Evolutionary conservation across 2,888 invertebrate genomes (phyloP), one percentile per base, ranked within the genome.

Genomic region (Clitarchus hookeri): DNA sequence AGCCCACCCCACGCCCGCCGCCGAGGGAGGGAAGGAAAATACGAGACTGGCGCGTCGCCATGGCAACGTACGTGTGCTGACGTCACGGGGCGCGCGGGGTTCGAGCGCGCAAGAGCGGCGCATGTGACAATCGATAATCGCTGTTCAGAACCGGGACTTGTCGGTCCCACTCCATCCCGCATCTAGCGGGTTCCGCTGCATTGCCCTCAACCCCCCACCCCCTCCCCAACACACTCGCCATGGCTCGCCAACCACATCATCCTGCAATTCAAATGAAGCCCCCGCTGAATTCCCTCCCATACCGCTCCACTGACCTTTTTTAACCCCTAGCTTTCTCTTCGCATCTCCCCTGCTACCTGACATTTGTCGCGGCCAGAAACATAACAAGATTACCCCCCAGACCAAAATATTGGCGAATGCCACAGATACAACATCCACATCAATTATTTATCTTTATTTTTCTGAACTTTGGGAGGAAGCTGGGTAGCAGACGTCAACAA

Each of bases 51-150:
- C 65, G 65, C 44, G 82, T 82, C 82, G 19, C 82, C 82, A 82
- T 82, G 82, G 44, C 82, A 82, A 82, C 82, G 82, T 36, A 82
- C 27, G 44, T 82, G 82, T 82, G 82, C 82, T 82, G 82, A 82
- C 82, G 82, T 82, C 82, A 82, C n/a, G 65, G 65, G 13, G n/a
- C 13, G 3, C 13, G n/a, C 0, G 48, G 1, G 8, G 0, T 48
- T 8, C 65, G 53, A 19, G 53, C 65, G 65, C 65, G 65, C 65
- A 65, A 65, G 65, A 65, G 65, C 65, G 65, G n/a, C 65, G 65
- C 65, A 65, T 65, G 65, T 65, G n/a, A 65, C 65, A 65, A 65
- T 65, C 65, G 65, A 65, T 65, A 65, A 65, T 1, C 65, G 65
- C 65, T 65, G 65, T 23, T 65, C 13, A 65, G 65, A 65, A 65